Evolutionary conservation across 2,797 vertebrate species (phyloP).

Genomic region (Rachycentron canadum): DNA sequence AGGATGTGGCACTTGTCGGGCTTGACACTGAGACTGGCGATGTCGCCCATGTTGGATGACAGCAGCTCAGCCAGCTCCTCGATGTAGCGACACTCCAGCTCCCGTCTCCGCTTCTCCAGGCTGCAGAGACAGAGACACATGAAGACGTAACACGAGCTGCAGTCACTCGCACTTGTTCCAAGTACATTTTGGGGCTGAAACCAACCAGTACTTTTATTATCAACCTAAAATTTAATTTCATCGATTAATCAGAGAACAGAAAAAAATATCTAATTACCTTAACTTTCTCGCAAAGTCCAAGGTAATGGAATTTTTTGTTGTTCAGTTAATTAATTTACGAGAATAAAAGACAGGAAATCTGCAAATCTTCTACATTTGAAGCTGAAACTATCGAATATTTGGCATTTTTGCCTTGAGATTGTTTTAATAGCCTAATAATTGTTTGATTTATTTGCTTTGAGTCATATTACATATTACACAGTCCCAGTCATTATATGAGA

Average conservation of each 20-base stretch:
- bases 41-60: slow-evolving; percentile 94
- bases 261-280: not conserved
- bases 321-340: too few species aligned
- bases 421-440: not conserved
- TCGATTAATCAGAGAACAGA: not conserved
- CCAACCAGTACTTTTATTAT: not conserved
- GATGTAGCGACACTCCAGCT: slow-evolving; percentile 95
- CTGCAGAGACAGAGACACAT: slow-evolving; percentile 68
- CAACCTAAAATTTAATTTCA: too few species aligned
- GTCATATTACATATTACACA: too few species aligned
- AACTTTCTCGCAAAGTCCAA: not conserved
- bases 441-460: not conserved
- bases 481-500: too few species aligned
- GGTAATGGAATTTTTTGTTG: too few species aligned
- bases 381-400: not conserved
- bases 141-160: not conserved
- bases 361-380: not conserved
- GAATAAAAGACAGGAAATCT: too few species aligned
- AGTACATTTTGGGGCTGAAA: not conserved
- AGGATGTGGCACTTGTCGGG: slow-evolving; percentile 97
- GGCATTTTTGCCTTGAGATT: not conserved
- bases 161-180: not conserved
- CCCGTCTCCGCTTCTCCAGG: slow-evolving; percentile 92
- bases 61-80: slow-evolving; percentile 95
- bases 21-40: slow-evolving; percentile 93